Evolutionary conservation across 2,888 invertebrate genomes (phyloP).

Genomic region (Coelogynopora nodosa): DNA sequence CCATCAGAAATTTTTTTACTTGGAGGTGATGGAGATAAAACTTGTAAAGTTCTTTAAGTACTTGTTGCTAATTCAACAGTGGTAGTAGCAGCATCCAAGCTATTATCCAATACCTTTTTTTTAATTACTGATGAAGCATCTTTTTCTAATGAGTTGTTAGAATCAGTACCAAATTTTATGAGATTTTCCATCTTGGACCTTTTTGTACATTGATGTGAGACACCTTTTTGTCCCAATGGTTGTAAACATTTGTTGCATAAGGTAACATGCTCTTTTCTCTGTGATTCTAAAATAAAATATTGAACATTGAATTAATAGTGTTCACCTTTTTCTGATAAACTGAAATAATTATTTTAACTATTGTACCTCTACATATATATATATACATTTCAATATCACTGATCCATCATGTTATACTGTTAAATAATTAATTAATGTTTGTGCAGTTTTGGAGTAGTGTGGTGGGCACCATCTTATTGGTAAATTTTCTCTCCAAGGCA

Average conservation of each 20-base stretch:
- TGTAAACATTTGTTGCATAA: background rate
- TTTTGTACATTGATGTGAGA: background rate
- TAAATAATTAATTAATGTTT: too few species aligned
- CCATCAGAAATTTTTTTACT: background rate
- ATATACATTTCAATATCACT: too few species aligned
- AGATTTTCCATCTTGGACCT: background rate
- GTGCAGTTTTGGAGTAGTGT: too few species aligned
- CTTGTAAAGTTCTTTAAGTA: background rate
- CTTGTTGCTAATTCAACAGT: background rate
- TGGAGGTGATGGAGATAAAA: background rate
- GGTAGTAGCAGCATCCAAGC: background rate
- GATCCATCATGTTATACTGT: too few species aligned
- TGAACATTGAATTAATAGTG: background rate
- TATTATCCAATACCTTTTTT: background rate
- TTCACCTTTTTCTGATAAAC: too few species aligned
- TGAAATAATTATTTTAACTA: too few species aligned
- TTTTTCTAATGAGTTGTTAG: background rate
- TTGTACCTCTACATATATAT: too few species aligned
- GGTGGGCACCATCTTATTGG: too few species aligned
- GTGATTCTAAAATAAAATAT: background rate
- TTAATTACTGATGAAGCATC: background rate
- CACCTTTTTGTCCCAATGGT: background rate
- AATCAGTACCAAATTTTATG: background rate
- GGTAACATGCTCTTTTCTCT: background rate
- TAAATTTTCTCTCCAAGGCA: too few species aligned